Evolutionary conservation across 1,140 invertebrate species (phyloP).

Genomic region (Littorina saxatilis): DNA sequence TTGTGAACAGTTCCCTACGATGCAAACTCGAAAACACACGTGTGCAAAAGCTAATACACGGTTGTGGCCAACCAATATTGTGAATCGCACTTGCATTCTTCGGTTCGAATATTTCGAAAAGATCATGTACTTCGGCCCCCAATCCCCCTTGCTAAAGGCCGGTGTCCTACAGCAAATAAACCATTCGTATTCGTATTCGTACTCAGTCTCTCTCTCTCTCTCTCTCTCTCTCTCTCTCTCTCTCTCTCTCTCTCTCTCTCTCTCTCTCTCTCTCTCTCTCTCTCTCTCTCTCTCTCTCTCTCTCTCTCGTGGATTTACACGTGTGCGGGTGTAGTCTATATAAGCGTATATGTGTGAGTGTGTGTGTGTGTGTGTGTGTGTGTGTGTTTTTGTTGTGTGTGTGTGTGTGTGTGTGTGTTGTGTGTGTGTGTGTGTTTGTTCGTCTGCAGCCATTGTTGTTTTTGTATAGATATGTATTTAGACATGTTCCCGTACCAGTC

Average conservation of each 20-base stretch:
- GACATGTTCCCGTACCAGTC: background rate
- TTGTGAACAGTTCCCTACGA: too few relatives aligned
- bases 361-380: conserved; percentile 8
- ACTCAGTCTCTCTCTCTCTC: too few relatives aligned
- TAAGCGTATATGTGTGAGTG: background rate
- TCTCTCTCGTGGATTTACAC: background rate
- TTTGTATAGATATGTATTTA: background rate
- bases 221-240: too few relatives aligned
- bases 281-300: background rate
- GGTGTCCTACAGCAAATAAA: background rate
- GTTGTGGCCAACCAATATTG: too few relatives aligned
- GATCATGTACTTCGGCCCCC: too few relatives aligned
- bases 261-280: background rate
- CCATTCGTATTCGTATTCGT: too few relatives aligned
- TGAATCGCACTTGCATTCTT: too few relatives aligned
- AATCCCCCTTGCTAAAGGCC: background rate
- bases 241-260: conserved; percentile 1
- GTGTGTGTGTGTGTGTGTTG: background rate
- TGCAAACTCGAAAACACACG: too few relatives aligned
- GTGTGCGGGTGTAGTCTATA: background rate
- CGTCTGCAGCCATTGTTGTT: background rate
- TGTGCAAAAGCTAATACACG: too few relatives aligned
- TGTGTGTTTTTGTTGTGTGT: background rate
- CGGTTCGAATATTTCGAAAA: too few relatives aligned
- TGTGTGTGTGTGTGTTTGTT: background rate